Evolutionary conservation across 2,113 vertebrate genomes (phyloP), one percentile per base, ranked within the genome.

Genomic region (Tragelaphus imberbis): DNA sequence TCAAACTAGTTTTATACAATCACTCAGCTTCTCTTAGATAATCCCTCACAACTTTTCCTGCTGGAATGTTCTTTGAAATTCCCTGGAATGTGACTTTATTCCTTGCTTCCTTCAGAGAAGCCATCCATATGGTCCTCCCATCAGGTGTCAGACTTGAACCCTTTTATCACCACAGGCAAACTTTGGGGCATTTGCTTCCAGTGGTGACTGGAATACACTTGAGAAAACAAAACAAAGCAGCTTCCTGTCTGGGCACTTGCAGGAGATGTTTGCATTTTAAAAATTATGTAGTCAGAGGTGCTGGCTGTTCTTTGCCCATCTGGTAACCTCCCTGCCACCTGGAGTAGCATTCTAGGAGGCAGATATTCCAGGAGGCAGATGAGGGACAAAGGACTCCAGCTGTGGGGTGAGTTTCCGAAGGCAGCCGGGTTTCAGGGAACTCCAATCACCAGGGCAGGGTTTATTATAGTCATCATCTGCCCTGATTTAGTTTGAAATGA

Each of bases 331-430:
- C 93, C 17, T 94, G 58, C 55, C 28, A 40, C 61, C 81, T 68
- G 96, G 25, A 33, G 25, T 12, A 30, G 96, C 93, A 47, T 82
- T 94, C 92, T 40, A 90, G 94, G 85, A 96, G 93, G 51, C 71
- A 77, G 75, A 93, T 84, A 23, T 71, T 40, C 68, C 44, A 90
- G 94, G 85, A 96, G 91, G 65, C 79, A 77, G 75, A 94, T 84
- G 93, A 98, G 97, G 98, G 94, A 97, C 81, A 81, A 90, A 92
- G 97, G 96, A 77, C 85, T 95, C 96, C 81, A 97, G 92, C 95
- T 75, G 95, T 89, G 53, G 98, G 89, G 96, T 96, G 98, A 98
- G 90, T 95, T 98, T 97, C 98, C 96, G 23, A 92, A 96, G 92
- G 95, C 96, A 96, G 33, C 10, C 59, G 56, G 93, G 68, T 49